Base-by-base conservation (phyloP, 64 coral and sea anemone genomes). In the Montipora foliosa region DNA sequence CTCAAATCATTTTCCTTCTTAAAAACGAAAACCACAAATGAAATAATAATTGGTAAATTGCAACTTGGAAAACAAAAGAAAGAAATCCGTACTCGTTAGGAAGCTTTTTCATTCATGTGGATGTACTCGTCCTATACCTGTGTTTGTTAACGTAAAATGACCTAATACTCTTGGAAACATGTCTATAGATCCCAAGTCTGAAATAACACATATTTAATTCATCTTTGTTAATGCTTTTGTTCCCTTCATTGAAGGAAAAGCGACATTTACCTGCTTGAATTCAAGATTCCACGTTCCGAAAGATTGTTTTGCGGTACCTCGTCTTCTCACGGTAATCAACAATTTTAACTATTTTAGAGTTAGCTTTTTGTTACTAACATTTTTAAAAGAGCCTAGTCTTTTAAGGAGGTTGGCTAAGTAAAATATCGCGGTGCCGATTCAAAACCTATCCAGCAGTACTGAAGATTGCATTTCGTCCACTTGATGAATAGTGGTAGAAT, bases 41-140 rank as follows among this genome's bases (percentile, higher is more conserved):
- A 44, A 76, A 76, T 6, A 76, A 44, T 11, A 5, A 29, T 29
- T 29, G 25, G 1, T 29, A 29, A 29, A 29, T 29, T 29, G 25
- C 25, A 29, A 29, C 25, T 29, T 29, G 25, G 25, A 29, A 29
- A 29, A 29, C 25, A 29, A 29, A 29, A 29, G 25, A 29, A 29
- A 29, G 25, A 29, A 29, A 29, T 29, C 25, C 25, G 25, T 1
- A 29, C 25, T 29, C 60, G 13, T 64, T 64, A 64, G 60, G 22
- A 5, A 58, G 55, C 24, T 10, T 15, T 25, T 62, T 47, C 81
- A 83, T 5, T 57, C 81, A 59, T 83, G 60, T 14, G 50, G 57
- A 71, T 24, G 66, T 37, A 48, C 82, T 86, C 71, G 82, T 71
- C 62, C 66, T 29, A 29, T 86, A 86, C 82, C 82, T 50, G 82